These are phyloP conservation scores for Entelurus aequoreus DNA, from an alignment of 2,113 vertebrate genomes.

Conservation along the genomic window DNA sequence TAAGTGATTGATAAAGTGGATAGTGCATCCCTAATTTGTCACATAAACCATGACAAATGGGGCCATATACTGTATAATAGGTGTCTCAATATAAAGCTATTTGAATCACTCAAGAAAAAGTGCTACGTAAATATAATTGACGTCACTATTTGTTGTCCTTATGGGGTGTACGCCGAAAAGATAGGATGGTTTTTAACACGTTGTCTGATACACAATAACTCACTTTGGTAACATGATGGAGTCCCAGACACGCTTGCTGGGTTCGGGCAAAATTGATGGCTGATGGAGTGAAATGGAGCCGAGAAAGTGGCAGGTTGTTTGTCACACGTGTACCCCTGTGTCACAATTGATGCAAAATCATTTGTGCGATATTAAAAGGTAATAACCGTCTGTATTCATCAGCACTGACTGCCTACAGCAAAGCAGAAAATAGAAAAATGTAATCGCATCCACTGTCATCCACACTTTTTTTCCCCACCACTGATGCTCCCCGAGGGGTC, in stretches of 20 bases:
- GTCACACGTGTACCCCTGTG: conserved; percentile 53
- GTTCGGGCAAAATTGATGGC: conserved; percentile 61
- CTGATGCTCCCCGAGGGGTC: conserved; percentile 68
- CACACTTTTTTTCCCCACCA: conserved; percentile 56
- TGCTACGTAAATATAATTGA: not conserved
- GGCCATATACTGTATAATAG: too few relatives aligned
- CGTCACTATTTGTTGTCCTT: not conserved
- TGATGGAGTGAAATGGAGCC: conserved; percentile 62
- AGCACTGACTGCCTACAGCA: conserved; percentile 45
- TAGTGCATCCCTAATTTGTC: too few relatives aligned
- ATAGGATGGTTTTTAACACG: conserved; percentile 33
- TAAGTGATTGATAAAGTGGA: too few relatives aligned
- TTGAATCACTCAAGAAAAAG: too few relatives aligned
- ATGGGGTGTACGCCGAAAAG: not conserved
- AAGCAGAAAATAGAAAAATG: conserved; percentile 69
- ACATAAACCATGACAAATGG: too few relatives aligned
- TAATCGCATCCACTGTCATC: conserved; percentile 69
- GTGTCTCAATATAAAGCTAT: too few relatives aligned
- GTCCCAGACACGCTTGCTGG: conserved; percentile 53
- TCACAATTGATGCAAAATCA: conserved; percentile 69
- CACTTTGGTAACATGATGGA: conserved; percentile 59
- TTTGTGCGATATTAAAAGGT: conserved; percentile 72
- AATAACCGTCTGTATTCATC: conserved; percentile 70
- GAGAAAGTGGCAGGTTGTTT: conserved; percentile 65
- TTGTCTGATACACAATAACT: conserved; percentile 40